These are phyloP conservation scores for Eupithecia subumbrata DNA, from an alignment of 2,888 invertebrate genomes.

Conservation along the genomic window DNA sequence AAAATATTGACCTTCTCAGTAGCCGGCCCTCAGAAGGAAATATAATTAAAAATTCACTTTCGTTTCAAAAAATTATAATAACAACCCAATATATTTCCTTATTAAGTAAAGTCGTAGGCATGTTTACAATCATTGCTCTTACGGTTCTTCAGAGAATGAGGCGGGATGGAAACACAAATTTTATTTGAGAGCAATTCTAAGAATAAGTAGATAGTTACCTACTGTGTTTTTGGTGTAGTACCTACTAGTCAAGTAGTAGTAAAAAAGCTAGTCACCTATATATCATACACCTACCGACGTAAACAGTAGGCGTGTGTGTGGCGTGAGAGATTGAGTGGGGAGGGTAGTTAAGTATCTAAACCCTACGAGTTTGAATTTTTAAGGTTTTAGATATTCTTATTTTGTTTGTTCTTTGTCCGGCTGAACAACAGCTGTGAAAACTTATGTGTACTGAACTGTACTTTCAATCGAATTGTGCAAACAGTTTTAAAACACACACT, in stretches of 20 bases:
- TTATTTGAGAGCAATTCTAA: neutral
- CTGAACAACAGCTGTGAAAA: no score
- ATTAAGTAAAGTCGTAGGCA: neutral
- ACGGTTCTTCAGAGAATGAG: conserved; percentile 1
- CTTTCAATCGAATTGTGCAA: no score
- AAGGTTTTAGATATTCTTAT: neutral
- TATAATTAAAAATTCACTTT: neutral
- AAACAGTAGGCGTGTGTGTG: no score
- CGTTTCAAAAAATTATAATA: neutral
- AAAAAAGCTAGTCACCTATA: neutral
- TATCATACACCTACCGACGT: no score
- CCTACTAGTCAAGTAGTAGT: neutral
- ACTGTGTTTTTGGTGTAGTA: neutral
- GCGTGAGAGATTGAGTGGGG: no score
- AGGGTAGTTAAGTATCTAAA: no score
- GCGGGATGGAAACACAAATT: neutral
- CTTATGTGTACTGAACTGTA: no score
- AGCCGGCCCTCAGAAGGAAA: neutral
- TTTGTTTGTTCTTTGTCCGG: no score
- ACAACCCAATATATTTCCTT: conserved; percentile 1
- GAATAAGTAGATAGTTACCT: neutral
- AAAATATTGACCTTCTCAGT: conserved; percentile 1
- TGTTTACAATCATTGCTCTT: neutral
- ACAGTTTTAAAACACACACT: no score
- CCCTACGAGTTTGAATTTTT: no score